Conservation (phyloP, 2,797 vertebrate species). For the Acrocephalus scirpaceus region DNA sequence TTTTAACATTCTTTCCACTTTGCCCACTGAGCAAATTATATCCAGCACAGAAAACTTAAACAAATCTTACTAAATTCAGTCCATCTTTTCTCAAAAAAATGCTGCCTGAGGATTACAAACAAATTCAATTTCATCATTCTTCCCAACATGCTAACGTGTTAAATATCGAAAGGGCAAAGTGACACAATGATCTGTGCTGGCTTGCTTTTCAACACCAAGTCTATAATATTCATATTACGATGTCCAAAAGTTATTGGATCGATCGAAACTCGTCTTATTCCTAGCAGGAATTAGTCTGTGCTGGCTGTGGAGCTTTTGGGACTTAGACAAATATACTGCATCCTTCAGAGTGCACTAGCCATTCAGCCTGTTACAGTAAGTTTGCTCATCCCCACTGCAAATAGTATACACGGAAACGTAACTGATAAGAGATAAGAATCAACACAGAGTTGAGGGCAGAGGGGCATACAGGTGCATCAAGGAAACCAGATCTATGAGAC, state of each 20-base stretch:
- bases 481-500: not conserved
- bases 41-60: not conserved
- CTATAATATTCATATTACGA: not conserved
- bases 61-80: not conserved
- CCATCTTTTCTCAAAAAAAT: not conserved
- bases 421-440: not conserved
- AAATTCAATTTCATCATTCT: not conserved
- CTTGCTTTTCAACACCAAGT: not conserved
- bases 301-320: not conserved
- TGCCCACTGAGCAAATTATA: not conserved
- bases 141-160: not conserved
- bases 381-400: not conserved
- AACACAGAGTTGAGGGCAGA: not conserved
- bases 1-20: not conserved
- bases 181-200: not conserved
- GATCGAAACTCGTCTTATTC: not conserved
- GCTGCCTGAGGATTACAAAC: not conserved
- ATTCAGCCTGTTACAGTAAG: not conserved
- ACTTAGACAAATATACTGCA: not conserved
- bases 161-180: not conserved
- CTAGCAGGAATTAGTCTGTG: not conserved
- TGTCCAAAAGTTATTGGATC: fast-evolving
- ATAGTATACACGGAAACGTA: not conserved
- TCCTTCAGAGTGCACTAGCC: not conserved
- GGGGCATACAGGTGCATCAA: not conserved